A percentile compares a stretch with the other conserved stretches of the same genome.
Evolutionary conservation across 2,797 vertebrate species (phyloP).

Genomic region (Chelmon rostratus): DNA sequence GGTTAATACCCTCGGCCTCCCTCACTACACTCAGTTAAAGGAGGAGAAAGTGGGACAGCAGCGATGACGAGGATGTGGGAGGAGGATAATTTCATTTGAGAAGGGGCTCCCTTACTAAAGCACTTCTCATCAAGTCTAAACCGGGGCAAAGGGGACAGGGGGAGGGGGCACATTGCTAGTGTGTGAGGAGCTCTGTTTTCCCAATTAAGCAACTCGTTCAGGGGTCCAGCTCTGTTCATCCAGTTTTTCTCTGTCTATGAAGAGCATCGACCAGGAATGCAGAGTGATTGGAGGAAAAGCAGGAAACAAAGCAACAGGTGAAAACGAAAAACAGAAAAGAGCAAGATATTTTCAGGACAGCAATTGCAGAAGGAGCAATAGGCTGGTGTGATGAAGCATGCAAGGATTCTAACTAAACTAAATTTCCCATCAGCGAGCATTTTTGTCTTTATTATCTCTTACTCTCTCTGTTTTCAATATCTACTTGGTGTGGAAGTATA

Average conservation of each 20-base stretch:
- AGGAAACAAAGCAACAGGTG: neutral
- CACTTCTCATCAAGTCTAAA: conserved; percentile 24
- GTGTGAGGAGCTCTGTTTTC: conserved; percentile 4
- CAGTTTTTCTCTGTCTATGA: neutral
- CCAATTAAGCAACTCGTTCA: conserved; percentile 17
- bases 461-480: conserved; percentile 14
- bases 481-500: conserved; percentile 1
- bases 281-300: neutral
- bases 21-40: neutral
- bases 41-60: neutral
- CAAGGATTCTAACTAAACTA: neutral
- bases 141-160: neutral
- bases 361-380: neutral
- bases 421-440: conserved; percentile 9
- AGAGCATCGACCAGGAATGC: neutral
- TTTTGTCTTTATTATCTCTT: conserved; percentile 19
- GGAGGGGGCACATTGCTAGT: neutral
- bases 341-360: neutral
- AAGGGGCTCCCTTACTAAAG: conserved; percentile 11
- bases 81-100: conserved; percentile 43
- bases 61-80: neutral
- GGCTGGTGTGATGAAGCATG: conserved; percentile 15
- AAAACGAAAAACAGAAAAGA: neutral
- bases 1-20: neutral
- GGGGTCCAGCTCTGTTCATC: neutral